Base-by-base conservation (phyloP, 2,888 invertebrate species). In the Campoletis raptor region DNA sequence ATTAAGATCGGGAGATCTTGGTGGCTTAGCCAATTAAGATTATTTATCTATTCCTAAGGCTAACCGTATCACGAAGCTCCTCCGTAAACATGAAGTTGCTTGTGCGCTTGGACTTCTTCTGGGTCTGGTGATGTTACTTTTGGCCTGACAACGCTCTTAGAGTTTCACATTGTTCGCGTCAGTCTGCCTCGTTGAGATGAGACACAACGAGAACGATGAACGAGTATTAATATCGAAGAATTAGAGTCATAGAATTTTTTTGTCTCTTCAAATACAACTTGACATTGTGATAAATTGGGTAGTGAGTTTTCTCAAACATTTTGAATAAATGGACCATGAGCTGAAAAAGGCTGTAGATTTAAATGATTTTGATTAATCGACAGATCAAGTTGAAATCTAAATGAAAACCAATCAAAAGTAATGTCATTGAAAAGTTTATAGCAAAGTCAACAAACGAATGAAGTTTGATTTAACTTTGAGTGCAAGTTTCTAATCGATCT, bases 1-100 rank as follows among this genome's bases (percentile, higher is more conserved):
- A 92, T 92, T 91, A 92, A 91, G 90, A 91, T 91, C 88, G 87
- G 85, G 88, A 87, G 90, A 91, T 92, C 90, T 89, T 86, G 48
- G 85, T 83, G 85, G 86, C 83, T 78, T 77, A 85, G 89, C 90
- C 90, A 91, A 92, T 91, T 92, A 91, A 91, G 90, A 91, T 92
- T 91, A 91, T 91, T 91, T 91, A 92, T 91, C 90, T 90, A 86
- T 88, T 88, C 87, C 85, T 88, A 89, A 88, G 89, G 81, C 74
- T 74, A 80, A 72, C 84, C 80, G 70, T 85, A 81, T 85, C 82
- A 79, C 85, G 78, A 85, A 81, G 74, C 74, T 80, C 69, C 76
- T 83, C 30, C 80, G 80, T 83, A 83, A 83, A 86, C 82, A 80
- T 72, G 45, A 54, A 85, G 73, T 64, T 72, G 66, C 24, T 2